phyloP scores from a whole-genome alignment of 2,113 vertebrate species.

The Phylloscopus whistleri region DNA sequence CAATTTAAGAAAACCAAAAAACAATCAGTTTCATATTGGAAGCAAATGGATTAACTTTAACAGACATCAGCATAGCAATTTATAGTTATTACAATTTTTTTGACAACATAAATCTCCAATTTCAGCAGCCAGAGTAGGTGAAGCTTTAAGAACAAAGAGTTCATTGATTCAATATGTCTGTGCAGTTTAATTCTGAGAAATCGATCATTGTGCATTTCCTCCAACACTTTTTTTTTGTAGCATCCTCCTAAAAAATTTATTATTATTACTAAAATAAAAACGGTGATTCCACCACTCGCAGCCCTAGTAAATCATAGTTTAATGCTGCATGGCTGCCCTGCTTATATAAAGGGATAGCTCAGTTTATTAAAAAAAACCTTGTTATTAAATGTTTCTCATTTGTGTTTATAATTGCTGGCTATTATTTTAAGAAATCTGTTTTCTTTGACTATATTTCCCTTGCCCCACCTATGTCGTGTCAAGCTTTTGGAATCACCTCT shows the following conservation, averaged over 20 bases:
- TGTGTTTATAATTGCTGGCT: neutral
- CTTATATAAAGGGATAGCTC: neutral
- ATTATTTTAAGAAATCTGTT: conserved; percentile 23
- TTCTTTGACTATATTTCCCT: conserved; percentile 29
- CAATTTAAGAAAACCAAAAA: neutral
- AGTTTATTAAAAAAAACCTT: neutral
- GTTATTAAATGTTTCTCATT: neutral
- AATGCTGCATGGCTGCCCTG: neutral
- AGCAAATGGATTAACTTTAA: conserved; percentile 17
- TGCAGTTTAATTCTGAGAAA: conserved; percentile 52
- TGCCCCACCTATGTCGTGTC: neutral
- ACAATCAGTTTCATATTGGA: neutral
- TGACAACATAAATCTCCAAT: conserved; percentile 14
- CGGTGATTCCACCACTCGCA: neutral
- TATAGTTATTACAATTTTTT: conserved; percentile 2
- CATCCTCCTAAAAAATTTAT: conserved; percentile 48
- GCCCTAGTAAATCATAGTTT: neutral
- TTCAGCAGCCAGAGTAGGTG: neutral
- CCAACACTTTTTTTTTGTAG: conserved; percentile 29
- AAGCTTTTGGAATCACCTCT: conserved; percentile 62
- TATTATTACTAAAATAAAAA: conserved; percentile 52
- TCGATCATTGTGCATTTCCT: conserved; percentile 52
- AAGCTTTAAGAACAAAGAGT: conserved; percentile 37
- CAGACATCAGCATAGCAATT: neutral
- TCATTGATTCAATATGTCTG: conserved; percentile 42